A percentile compares a stretch with the other conserved stretches of the same genome.
These are phyloP conservation scores for Stenodema calcarata DNA, from an alignment of 2,888 invertebrate genomes.

Conservation along the genomic window DNA sequence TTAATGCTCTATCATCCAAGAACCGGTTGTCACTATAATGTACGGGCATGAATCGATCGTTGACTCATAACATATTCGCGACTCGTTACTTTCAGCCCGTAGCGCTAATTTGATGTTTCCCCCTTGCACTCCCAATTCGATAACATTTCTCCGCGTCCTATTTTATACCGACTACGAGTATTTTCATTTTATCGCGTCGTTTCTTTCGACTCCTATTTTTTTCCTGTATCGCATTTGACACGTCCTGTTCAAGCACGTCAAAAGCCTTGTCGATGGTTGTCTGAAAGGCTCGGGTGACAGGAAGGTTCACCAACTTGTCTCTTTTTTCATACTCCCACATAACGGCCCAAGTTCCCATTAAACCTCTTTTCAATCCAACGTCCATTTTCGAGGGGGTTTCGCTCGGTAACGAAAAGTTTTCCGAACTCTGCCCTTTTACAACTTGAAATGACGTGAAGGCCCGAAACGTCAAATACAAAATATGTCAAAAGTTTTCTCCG, in stretches of 20 bases:
- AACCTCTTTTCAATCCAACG: not conserved
- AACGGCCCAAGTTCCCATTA: not conserved
- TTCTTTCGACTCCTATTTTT: not conserved
- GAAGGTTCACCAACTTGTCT: not conserved
- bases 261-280: not conserved
- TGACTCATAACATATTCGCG: too few relatives aligned
- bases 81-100: too few relatives aligned
- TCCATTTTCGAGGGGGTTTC: not conserved
- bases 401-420: not conserved
- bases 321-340: not conserved
- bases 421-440: not conserved
- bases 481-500: not conserved
- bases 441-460: not conserved
- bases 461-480: not conserved
- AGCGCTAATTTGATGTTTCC: too few relatives aligned
- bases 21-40: too few relatives aligned
- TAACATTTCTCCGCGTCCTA: not conserved
- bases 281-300: not conserved
- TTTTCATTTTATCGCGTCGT: not conserved
- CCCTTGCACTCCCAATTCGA: too few relatives aligned
- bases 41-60: too few relatives aligned
- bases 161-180: not conserved
- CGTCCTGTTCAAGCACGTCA: not conserved
- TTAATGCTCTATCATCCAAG: too few relatives aligned
- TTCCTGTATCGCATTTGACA: not conserved